A percentile compares a stretch with the other conserved stretches of the same genome.
These are phyloP conservation scores for Macrotrachela quadricornifera DNA, from an alignment of 1,140 invertebrate species.

Conservation along the genomic window DNA sequence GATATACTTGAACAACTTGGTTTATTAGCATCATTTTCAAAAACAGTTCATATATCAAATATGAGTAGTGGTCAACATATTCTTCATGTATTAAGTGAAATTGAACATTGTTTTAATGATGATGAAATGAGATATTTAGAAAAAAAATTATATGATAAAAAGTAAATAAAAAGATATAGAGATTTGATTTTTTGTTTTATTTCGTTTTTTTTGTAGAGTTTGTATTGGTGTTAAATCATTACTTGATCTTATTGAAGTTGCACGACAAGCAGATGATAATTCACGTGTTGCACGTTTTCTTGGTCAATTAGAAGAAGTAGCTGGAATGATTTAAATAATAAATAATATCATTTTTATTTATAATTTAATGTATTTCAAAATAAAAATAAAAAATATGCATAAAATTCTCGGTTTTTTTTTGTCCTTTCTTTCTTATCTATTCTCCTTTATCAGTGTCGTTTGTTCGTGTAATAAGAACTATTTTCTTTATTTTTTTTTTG, in stretches of 20 bases:
- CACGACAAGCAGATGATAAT: slow-evolving; percentile 1
- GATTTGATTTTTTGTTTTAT: too few relatives aligned
- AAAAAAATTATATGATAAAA: background rate
- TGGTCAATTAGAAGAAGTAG: slow-evolving; percentile 2
- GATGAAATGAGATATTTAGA: background rate
- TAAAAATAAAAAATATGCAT: too few relatives aligned
- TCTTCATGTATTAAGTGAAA: slow-evolving; percentile 1
- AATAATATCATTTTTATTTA: too few relatives aligned
- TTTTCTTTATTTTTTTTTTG: too few relatives aligned
- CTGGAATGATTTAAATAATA: background rate
- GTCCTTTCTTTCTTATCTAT: too few relatives aligned
- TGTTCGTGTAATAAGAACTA: too few relatives aligned
- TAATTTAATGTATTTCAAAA: too few relatives aligned
- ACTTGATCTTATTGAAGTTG: slow-evolving; percentile 5
- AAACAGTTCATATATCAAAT: slow-evolving; percentile 6
- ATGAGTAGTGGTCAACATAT: background rate
- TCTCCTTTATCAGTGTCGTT: too few relatives aligned
- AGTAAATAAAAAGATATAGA: too few relatives aligned
- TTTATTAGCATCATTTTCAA: slow-evolving; percentile 1
- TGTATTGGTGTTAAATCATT: slow-evolving; percentile 6
- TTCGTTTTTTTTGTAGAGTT: background rate
- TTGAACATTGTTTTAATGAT: slow-evolving; percentile 3
- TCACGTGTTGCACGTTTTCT: slow-evolving; percentile 2
- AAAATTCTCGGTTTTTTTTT: too few relatives aligned
- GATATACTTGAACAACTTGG: slow-evolving; percentile 5